phyloP scores from a whole-genome alignment of 2,888 invertebrate species.

The Prionchulus punctatus region DNA sequence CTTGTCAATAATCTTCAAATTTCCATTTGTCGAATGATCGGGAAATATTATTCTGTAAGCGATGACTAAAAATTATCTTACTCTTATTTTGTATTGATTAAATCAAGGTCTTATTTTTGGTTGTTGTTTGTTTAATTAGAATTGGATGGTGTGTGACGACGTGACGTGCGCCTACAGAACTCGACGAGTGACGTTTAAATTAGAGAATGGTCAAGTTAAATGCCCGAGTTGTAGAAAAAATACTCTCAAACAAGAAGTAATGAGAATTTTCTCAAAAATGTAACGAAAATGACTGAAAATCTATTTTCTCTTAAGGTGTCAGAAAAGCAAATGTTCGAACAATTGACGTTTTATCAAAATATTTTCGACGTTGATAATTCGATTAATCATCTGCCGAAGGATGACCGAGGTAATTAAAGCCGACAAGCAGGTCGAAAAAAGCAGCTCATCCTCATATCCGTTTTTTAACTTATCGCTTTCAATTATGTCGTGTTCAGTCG shows the following conservation, averaged over 20 bases:
- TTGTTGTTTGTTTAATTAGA: background rate
- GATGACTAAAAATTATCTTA: background rate
- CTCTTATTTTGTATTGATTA: too few species aligned
- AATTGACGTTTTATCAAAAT: conserved; percentile 7
- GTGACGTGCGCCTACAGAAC: background rate
- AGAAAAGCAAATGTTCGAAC: conserved; percentile 6
- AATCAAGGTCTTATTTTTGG: too few species aligned
- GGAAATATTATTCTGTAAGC: background rate
- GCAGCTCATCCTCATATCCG: background rate
- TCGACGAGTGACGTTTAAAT: background rate
- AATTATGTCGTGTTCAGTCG: too few species aligned
- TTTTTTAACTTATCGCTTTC: background rate
- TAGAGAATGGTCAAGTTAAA: background rate
- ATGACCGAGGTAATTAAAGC: background rate
- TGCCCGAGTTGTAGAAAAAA: background rate
- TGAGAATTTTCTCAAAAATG: background rate
- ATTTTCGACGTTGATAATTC: conserved; percentile 2
- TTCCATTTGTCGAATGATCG: background rate
- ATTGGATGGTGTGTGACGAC: conserved; percentile 1
- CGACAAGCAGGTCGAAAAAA: too few species aligned
- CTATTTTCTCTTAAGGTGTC: background rate
- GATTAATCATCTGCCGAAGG: background rate
- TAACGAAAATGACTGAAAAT: background rate
- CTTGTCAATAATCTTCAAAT: background rate
- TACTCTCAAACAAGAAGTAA: background rate